Conservation (phyloP, 2,113 vertebrate genomes). For the Chloroceryle aenea region DNA sequence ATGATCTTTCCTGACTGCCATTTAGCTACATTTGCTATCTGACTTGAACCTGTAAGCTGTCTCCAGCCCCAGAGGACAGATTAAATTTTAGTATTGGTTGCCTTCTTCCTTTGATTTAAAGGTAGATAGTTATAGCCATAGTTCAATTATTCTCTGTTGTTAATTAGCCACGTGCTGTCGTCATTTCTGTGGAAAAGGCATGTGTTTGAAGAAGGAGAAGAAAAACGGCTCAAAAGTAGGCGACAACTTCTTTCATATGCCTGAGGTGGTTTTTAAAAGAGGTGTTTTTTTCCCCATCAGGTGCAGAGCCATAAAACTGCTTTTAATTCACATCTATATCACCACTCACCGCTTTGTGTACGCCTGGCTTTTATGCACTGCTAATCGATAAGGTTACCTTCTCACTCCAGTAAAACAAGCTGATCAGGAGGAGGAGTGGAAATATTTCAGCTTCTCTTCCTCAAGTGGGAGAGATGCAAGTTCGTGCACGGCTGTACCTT, state of each 20-base stretch:
- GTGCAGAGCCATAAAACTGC: background rate
- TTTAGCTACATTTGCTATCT: constrained; percentile 82
- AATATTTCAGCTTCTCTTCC: constrained; percentile 11
- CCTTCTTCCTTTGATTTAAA: constrained; percentile 80
- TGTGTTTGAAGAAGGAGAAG: background rate
- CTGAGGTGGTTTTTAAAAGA: background rate
- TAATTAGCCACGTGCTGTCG: constrained; percentile 62
- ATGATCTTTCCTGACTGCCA: constrained; percentile 82
- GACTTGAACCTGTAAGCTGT: constrained; percentile 81
- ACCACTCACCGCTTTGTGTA: background rate
- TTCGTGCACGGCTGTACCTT: background rate
- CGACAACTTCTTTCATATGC: background rate
- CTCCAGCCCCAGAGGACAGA: constrained; percentile 78
- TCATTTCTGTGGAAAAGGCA: constrained; percentile 3
- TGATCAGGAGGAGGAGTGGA: background rate
- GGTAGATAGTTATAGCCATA: constrained; percentile 68
- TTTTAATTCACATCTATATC: constrained; percentile 16
- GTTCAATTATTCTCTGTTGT: constrained; percentile 68
- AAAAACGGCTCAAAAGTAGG: constrained; percentile 16
- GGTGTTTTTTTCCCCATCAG: background rate
- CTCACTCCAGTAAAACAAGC: constrained; percentile 33
- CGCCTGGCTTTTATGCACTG: constrained; percentile 14
- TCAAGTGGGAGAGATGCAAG: background rate
- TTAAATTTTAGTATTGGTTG: constrained; percentile 81
- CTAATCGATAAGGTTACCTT: constrained; percentile 52